Evolutionary conservation across 2,888 invertebrate species (phyloP).

Genomic region (Eudasyphora cyanicolor): DNA sequence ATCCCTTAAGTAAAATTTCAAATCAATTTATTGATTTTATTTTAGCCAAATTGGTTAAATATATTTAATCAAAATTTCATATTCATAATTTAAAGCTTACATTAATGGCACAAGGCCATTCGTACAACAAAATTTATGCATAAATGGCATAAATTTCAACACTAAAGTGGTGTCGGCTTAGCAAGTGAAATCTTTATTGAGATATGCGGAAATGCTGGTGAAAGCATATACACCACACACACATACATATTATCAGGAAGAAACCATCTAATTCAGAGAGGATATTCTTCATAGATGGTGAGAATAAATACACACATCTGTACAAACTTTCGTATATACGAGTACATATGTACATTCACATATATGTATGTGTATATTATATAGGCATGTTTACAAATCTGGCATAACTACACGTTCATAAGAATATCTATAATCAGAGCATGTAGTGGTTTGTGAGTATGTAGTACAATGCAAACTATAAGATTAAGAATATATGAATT

Average conservation of each 20-base stretch:
- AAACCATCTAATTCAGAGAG: constrained; percentile 18
- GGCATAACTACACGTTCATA: neutral
- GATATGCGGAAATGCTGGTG: constrained; percentile 22
- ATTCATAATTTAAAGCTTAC: neutral
- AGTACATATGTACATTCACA: neutral
- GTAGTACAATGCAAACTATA: too few relatives aligned
- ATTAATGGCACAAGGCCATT: constrained; percentile 6
- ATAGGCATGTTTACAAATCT: neutral
- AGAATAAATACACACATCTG: too few relatives aligned
- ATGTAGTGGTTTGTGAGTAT: neutral
- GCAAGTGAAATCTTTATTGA: constrained; percentile 5
- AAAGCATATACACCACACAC: too few relatives aligned
- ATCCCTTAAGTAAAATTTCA: neutral
- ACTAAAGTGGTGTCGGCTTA: constrained; percentile 6
- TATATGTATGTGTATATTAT: neutral
- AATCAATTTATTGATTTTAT: neutral
- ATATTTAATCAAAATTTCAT: neutral
- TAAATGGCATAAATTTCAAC: neutral
- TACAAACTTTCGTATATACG: too few relatives aligned
- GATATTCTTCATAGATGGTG: neutral
- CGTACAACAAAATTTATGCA: neutral
- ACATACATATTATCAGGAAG: neutral
- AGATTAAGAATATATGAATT: too few relatives aligned
- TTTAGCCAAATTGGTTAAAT: too few relatives aligned
- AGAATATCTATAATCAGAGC: constrained; percentile 9